Conservation (phyloP, 2,797 vertebrate species). For the Bufotes viridis region DNA sequence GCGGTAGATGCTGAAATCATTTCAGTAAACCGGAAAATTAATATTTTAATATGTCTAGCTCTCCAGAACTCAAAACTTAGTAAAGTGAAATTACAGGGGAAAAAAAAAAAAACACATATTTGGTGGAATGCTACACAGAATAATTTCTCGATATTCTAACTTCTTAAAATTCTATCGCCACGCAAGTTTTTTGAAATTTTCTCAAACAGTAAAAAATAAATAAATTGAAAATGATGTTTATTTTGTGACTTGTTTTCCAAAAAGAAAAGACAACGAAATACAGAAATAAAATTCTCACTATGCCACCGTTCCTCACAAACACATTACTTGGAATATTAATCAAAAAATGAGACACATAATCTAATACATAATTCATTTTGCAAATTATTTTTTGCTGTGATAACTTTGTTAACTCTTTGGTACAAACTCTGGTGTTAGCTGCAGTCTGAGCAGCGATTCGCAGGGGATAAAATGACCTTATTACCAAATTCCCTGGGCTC, state of each 20-base stretch:
- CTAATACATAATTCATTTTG: conserved; percentile 54
- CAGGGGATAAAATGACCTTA: conserved; percentile 23
- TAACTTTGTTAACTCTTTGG: conserved; percentile 40
- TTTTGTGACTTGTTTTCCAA: too few species aligned
- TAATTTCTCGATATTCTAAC: conserved; percentile 67
- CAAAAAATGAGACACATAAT: conserved; percentile 36
- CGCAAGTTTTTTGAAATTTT: too few species aligned
- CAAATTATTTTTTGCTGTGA: conserved; percentile 45
- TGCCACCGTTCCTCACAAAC: neutral
- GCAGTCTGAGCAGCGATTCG: conserved; percentile 11
- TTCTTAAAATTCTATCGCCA: too few species aligned
- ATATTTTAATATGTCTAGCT: conserved; percentile 80
- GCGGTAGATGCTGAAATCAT: conserved; percentile 78
- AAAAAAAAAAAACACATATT: conserved; percentile 69
- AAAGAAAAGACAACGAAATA: neutral
- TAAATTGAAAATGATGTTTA: too few species aligned
- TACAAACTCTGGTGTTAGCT: conserved; percentile 29
- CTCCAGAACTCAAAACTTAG: conserved; percentile 73
- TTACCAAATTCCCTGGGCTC: conserved; percentile 17
- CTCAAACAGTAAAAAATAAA: too few species aligned
- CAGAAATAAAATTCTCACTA: conserved; percentile 22
- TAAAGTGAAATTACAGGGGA: conserved; percentile 67
- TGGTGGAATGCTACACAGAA: conserved; percentile 63
- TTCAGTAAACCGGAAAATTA: conserved; percentile 86
- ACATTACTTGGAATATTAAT: conserved; percentile 38